These are phyloP conservation scores for Phallusia fumigata DNA, from an alignment of 23 tunicate species.

Conservation along the genomic window DNA sequence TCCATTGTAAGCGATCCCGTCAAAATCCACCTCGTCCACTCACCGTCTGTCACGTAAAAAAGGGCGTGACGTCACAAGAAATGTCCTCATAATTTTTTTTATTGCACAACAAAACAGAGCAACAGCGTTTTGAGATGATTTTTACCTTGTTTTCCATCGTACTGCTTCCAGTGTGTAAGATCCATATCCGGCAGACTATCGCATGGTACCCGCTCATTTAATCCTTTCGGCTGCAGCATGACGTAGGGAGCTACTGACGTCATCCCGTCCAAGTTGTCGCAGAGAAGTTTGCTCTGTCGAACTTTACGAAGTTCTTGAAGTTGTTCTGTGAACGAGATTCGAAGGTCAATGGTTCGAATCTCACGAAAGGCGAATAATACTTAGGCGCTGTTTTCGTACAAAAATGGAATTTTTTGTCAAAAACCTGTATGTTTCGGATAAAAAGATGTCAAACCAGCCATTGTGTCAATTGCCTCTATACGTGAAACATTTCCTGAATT, in stretches of 20 bases:
- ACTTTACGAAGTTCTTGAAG: constrained; percentile 74
- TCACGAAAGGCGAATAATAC: too few relatives aligned
- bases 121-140: too few relatives aligned
- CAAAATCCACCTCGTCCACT: constrained; percentile 51
- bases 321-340: constrained; percentile 34
- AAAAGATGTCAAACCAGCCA: too few relatives aligned
- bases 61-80: too few relatives aligned
- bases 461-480: too few relatives aligned
- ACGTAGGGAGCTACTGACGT: constrained; percentile 50
- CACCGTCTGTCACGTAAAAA: constrained; percentile 29
- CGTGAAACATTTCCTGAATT: too few relatives aligned
- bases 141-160: not conserved
- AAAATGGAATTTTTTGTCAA: too few relatives aligned
- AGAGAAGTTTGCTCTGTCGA: constrained; percentile 41
- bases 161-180: constrained; percentile 23
- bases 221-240: constrained; percentile 24
- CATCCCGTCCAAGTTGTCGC: constrained; percentile 71
- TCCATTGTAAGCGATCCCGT: not conserved
- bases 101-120: too few relatives aligned
- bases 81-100: not conserved
- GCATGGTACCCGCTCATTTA: constrained; percentile 62
- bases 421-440: too few relatives aligned
- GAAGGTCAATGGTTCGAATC: too few relatives aligned
- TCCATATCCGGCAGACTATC: constrained; percentile 30
- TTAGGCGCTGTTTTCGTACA: too few relatives aligned